phyloP scores from a whole-genome alignment of 2,113 vertebrate genomes.

The Phrynocephalus versicolor region DNA sequence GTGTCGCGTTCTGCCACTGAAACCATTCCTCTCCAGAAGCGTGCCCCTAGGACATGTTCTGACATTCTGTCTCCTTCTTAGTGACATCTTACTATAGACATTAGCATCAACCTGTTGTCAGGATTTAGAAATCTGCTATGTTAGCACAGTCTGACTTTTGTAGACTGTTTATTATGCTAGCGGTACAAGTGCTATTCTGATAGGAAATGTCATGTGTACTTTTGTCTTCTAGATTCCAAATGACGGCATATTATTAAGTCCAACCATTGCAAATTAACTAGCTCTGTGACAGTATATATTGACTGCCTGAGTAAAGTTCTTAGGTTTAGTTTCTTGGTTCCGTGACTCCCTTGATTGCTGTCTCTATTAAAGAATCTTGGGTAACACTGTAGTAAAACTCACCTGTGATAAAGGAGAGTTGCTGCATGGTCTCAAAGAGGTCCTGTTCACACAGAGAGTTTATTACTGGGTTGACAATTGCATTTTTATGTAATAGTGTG shows the following conservation, averaged over 20 bases:
- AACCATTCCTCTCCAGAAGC: not conserved
- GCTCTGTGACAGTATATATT: not conserved
- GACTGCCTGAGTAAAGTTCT: not conserved
- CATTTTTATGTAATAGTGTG: not conserved
- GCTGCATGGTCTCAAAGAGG: not conserved
- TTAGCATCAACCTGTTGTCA: slow-evolving; percentile 4
- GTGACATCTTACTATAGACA: not conserved
- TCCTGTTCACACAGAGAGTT: not conserved
- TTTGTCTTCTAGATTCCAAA: not conserved
- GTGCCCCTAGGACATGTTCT: slow-evolving; percentile 4
- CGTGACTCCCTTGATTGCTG: too few species aligned
- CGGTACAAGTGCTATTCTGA: not conserved
- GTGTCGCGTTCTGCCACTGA: not conserved
- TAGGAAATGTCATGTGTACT: not conserved
- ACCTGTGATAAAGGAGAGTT: not conserved
- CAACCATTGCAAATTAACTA: not conserved
- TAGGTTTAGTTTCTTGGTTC: not conserved
- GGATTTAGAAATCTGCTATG: not conserved
- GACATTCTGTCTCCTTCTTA: slow-evolving; percentile 1
- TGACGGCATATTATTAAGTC: not conserved
- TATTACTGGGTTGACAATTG: not conserved
- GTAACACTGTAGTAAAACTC: not conserved
- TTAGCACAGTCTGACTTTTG: not conserved
- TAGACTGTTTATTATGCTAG: too few species aligned
- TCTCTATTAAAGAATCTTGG: not conserved